Conservation (phyloP, 2,888 invertebrate species). For the Pandemis heparana region DNA sequence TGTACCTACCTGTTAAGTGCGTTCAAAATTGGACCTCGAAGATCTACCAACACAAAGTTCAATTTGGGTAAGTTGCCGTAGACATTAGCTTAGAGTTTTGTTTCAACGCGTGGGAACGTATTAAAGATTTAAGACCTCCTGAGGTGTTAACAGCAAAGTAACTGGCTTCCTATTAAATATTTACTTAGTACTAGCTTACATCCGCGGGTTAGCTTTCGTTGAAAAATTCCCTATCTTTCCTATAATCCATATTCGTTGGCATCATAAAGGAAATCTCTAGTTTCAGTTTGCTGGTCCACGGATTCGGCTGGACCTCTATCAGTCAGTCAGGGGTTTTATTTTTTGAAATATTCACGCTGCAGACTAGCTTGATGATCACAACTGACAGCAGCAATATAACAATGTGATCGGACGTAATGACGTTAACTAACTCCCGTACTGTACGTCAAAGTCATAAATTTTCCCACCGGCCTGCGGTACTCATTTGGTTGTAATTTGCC, state of each 20-base stretch:
- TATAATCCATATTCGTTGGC: too few species aligned
- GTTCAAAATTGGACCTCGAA: neutral
- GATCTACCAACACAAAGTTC: neutral
- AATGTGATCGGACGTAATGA: neutral
- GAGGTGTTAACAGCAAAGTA: conserved; percentile 53
- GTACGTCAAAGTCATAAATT: neutral
- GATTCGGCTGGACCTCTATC: too few species aligned
- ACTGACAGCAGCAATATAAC: neutral
- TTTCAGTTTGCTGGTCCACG: too few species aligned
- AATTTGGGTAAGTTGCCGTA: neutral
- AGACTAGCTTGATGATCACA: neutral
- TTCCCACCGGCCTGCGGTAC: neutral
- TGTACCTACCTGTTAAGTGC: neutral
- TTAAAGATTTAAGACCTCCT: conserved; percentile 47
- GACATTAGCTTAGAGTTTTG: neutral
- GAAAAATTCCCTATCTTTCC: too few species aligned
- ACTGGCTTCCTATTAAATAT: conserved; percentile 57
- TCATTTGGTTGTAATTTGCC: neutral
- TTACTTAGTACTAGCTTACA: neutral
- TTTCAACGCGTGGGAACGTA: conserved; percentile 51
- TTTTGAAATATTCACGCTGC: too few species aligned
- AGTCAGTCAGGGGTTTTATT: too few species aligned
- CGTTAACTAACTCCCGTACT: neutral
- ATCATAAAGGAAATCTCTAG: too few species aligned
- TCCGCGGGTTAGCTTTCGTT: too few species aligned